Percentiles rank a stretch among this genome's conserved stretches.
Conservation (phyloP, 1,140 invertebrate species). For the Drosophila azteca region DNA sequence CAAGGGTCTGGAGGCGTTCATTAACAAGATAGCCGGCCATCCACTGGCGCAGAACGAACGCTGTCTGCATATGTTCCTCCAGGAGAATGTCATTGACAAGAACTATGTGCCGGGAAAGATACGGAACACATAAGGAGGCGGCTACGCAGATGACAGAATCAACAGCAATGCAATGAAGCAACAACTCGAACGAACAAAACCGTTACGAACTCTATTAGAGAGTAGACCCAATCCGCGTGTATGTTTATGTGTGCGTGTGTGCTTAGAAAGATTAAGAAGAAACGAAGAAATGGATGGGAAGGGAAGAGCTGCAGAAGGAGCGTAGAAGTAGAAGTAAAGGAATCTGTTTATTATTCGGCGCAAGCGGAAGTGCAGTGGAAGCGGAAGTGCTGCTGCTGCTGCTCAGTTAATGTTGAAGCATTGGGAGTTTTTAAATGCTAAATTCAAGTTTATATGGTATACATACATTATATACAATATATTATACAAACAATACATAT, state of each 20-base stretch:
- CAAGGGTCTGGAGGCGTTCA: conserved; percentile 98
- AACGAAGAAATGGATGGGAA: conserved; percentile 10
- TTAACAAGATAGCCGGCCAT: conserved; percentile 99
- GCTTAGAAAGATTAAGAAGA: conserved; percentile 44
- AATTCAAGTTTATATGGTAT: conserved; percentile 80
- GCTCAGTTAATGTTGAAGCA: conserved; percentile 75
- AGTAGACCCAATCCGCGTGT: conserved; percentile 36
- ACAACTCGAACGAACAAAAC: conserved; percentile 76
- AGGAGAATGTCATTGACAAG: conserved; percentile 98
- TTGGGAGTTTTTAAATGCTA: conserved; percentile 77
- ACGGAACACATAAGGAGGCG: conserved; percentile 92
- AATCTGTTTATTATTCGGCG: conserved; percentile 61
- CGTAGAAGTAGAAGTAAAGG: conserved; percentile 36
- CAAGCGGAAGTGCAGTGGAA: conserved; percentile 5
- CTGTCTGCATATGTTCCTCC: conserved; percentile 99
- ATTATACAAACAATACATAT: conserved; percentile 68
- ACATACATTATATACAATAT: conserved; percentile 70
- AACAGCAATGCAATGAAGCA: conserved; percentile 70
- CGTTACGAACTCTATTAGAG: conserved; percentile 64
- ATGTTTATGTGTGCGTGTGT: conserved; percentile 58
- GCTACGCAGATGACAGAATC: conserved; percentile 19
- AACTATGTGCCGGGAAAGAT: conserved; percentile 99
- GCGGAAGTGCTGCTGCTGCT: conserved; percentile 34
- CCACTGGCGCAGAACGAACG: conserved; percentile 99
- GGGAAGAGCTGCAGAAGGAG: conserved; percentile 11